phyloP scores from a whole-genome alignment of 2,113 vertebrate genomes.

The Catharus fuscescens region DNA sequence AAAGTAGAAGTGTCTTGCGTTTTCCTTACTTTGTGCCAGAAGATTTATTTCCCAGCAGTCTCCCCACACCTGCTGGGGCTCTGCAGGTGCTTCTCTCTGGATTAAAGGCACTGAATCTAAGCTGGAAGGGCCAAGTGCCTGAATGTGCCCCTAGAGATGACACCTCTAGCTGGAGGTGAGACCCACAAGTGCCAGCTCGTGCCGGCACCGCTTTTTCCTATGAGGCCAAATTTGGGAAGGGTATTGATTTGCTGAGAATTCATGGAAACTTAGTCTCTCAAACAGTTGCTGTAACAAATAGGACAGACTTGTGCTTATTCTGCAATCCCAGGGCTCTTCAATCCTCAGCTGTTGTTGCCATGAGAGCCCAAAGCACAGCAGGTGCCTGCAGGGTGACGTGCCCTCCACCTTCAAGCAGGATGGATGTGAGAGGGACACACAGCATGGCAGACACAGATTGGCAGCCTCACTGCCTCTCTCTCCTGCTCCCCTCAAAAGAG shows the following conservation, averaged over 20 bases:
- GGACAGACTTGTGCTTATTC: neutral
- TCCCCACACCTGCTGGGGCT: neutral
- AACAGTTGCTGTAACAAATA: neutral
- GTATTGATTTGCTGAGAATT: neutral
- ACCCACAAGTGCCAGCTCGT: neutral
- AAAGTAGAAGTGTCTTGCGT: neutral
- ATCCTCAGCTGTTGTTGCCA: neutral
- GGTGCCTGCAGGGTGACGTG: fast-evolving
- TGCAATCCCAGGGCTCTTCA: neutral
- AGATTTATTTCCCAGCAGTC: neutral
- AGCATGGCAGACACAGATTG: neutral
- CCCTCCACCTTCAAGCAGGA: neutral
- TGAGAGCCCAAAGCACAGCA: neutral
- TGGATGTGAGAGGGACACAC: neutral
- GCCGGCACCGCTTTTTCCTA: neutral
- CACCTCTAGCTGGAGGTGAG: neutral
- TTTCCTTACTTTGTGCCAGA: neutral
- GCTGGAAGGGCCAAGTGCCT: neutral
- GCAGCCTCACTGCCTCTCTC: neutral
- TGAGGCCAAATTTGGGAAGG: neutral
- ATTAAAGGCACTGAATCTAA: neutral
- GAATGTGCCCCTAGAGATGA: neutral
- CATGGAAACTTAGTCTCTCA: neutral
- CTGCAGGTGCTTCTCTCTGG: neutral
- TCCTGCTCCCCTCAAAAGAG: neutral